Base-by-base conservation (phyloP, 2,113 vertebrate genomes). In the Vicugna pacos region DNA sequence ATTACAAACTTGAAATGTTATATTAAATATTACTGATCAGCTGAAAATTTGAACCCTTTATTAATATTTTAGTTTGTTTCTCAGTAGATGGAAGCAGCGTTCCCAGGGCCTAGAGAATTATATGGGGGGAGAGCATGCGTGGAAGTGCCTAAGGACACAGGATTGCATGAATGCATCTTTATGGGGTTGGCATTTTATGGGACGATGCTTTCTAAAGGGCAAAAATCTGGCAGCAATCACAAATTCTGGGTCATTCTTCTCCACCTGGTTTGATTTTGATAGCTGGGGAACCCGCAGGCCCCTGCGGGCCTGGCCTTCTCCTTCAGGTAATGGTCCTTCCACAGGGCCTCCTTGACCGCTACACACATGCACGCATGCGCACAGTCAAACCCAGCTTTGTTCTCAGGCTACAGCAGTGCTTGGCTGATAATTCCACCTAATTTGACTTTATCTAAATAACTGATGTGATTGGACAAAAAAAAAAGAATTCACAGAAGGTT, bases 261-360 rank as follows among this genome's bases (percentile, higher is more conserved):
- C 62, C 64, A 64, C 80, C 77, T 85, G 87, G 85, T 77, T 91
- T 79, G 38, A 79, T 69, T 88, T 91, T 30, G 52, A 80, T 77
- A 84, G 26, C 65, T 5, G 5, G 32, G 70, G 88, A 60, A 32
- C 56, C 1, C 3, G 2, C 48, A 32, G 17, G 15, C 11, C 64
- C 54, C 86, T 1, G 3, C 24, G 28, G 84, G 48, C 35, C 46
- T 35, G 10, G 17, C 0, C 7, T 50, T 87, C 35, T 50, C 38
- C 62, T 38, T 6, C 64, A 75, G 81, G 52, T 30, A 19, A 67
- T 0, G 22, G 13, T 24, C 26, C 28, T 81, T 30, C 80, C 28
- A 64, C 28, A 62, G 0, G 2, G 26, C 30, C 4, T 2, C 9
- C 73, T 77, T 24, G 16, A 15, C 17, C 17, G 24, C 15, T 4